Conservation (phyloP, 2,888 invertebrate genomes). For the Pelosia muscerda region DNA sequence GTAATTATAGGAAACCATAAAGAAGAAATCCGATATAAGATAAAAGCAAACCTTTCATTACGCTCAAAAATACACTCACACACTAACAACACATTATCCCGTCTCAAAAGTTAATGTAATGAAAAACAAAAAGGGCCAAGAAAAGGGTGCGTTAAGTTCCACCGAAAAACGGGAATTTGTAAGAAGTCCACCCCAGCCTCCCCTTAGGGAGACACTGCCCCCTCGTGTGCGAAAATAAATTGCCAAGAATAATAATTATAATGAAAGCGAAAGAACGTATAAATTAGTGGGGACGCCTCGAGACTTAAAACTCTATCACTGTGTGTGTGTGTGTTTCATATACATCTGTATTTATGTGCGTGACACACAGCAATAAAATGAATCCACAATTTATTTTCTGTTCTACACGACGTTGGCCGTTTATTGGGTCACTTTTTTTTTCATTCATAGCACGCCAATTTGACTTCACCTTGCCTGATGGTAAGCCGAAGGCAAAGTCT, state of each 20-base stretch:
- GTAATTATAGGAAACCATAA: not conserved
- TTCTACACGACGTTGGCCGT: conserved; percentile 18
- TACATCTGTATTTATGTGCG: conserved; percentile 46
- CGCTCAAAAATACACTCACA: conserved; percentile 74
- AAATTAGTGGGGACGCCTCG: conserved; percentile 86
- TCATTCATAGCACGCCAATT: no score
- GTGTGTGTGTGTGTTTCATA: conserved; percentile 65
- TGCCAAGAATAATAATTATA: conserved; percentile 88
- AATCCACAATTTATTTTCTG: conserved; percentile 50
- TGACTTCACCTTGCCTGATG: no score
- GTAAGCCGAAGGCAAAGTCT: no score
- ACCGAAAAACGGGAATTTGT: conserved; percentile 87
- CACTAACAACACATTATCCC: conserved; percentile 81
- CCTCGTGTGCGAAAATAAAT: conserved; percentile 87
- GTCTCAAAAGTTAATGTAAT: conserved; percentile 87
- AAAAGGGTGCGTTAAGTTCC: conserved; percentile 87
- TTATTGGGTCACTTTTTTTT: conserved; percentile 49
- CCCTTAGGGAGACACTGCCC: conserved; percentile 73
- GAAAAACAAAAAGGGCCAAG: conserved; percentile 87
- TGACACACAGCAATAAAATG: conserved; percentile 46
- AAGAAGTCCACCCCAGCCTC: conserved; percentile 78
- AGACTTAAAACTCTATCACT: conserved; percentile 68
- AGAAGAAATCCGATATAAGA: conserved; percentile 34
- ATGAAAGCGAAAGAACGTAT: conserved; percentile 87
- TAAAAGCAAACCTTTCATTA: conserved; percentile 66